phyloP scores from a whole-genome alignment of 2,113 vertebrate species.

The Oncorhynchus tshawytscha region DNA sequence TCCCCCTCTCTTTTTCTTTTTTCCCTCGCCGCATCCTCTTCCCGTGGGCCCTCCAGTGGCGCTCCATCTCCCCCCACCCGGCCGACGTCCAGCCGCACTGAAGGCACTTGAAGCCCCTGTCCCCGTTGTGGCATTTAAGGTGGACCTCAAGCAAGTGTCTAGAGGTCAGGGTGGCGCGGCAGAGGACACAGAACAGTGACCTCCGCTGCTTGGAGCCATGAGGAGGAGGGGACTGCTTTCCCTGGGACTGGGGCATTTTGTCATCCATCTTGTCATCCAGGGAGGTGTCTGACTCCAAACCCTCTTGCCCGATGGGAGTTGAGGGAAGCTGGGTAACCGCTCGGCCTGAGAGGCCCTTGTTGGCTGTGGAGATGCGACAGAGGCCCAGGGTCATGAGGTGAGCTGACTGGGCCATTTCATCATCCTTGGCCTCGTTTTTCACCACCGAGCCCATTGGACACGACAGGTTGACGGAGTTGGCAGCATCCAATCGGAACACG shows the following conservation, averaged over 20 bases:
- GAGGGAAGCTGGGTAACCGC: not conserved
- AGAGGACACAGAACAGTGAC: conserved; percentile 18
- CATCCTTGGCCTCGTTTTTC: conserved; percentile 45
- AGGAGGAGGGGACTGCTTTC: not conserved
- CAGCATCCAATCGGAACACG: conserved; percentile 57
- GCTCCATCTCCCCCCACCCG: conserved; percentile 62
- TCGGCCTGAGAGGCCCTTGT: conserved; percentile 36
- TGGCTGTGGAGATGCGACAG: conserved; percentile 55
- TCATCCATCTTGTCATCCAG: conserved; percentile 8
- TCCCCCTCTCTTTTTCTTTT: conserved; percentile 16
- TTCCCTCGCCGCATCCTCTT: conserved; percentile 30
- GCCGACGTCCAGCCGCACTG: conserved; percentile 41
- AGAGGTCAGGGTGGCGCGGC: not conserved
- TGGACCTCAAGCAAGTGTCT: conserved; percentile 40
- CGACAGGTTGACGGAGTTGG: conserved; percentile 34
- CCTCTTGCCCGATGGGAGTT: conserved; percentile 13
- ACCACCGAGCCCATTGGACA: conserved; percentile 36
- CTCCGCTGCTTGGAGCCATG: not conserved
- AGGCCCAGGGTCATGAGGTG: conserved; percentile 71
- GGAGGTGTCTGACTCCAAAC: conserved; percentile 15
- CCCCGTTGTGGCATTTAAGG: conserved; percentile 28
- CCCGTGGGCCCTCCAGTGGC: conserved; percentile 49
- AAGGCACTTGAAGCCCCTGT: conserved; percentile 44
- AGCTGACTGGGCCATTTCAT: conserved; percentile 65
- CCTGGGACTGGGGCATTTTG: not conserved